Base-by-base conservation (phyloP, 2,113 vertebrate species). In the Mormyrus iriodes region DNA sequence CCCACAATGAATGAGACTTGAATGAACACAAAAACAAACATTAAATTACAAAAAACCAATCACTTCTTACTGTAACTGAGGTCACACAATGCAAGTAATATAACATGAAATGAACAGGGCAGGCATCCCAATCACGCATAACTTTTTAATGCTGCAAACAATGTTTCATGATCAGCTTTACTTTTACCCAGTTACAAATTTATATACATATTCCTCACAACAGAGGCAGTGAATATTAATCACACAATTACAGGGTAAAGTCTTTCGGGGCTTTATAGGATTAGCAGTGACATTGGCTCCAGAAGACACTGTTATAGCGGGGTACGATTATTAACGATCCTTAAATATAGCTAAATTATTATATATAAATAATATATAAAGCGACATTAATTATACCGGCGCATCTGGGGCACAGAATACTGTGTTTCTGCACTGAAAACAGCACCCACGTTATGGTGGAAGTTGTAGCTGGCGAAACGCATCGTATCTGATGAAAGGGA, bases 71-170 rank as follows among this genome's bases (percentile, higher is more conserved):
- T 79, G 15, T 79, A 35, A 79, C 73, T 19, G 5, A 79, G 4
- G 73, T 39, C 73, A 79, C 15, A 79, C 73, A 31, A 69, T 31
- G 61, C n/a, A 65, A 65, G 61, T 61, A n/a, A 61, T 27, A 24
- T 15, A 79, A 4, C 2, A 13, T 39, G 8, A 35, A 73, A 13
- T 76, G 31, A 76, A 76, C 3, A 76, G 12, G 3, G 35, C 73
- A 79, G 73, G 73, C 73, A 73, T 79, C 73, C 73, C 69, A 76
- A 39, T 39, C 27, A 39, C 17, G 73, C 73, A 42, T 42, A 42
- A 79, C 73, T 39, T 73, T 73, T 79, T 79, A 79, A 42, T 79
- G 73, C 73, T 79, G 69, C 69, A 73, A 73, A 35, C 65, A 73
- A 35, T 39, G 35, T 39, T 76, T 76, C 31, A 76, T 76, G 9